These are phyloP conservation scores for Drosophila suboccidentalis DNA, from an alignment of 2,888 invertebrate genomes.

Conservation along the genomic window DNA sequence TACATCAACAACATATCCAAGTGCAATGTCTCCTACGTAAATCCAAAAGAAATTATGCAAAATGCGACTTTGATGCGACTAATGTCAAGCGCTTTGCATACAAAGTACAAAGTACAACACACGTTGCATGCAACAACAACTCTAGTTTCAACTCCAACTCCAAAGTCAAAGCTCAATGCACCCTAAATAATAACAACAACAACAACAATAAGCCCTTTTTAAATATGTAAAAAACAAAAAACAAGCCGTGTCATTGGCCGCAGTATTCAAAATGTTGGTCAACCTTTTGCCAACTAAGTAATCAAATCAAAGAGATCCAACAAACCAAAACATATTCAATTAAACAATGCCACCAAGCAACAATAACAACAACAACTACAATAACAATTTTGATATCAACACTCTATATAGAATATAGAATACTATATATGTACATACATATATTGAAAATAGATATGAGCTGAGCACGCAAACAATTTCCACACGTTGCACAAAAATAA, in stretches of 20 bases:
- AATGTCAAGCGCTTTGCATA: constrained; percentile 71
- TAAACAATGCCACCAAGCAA: constrained; percentile 18
- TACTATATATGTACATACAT: constrained; percentile 8
- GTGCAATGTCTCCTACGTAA: constrained; percentile 61
- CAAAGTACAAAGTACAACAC: constrained; percentile 66
- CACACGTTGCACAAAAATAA: constrained; percentile 80
- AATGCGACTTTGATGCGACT: constrained; percentile 50
- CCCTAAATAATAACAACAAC: constrained; percentile 8
- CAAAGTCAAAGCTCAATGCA: constrained; percentile 69
- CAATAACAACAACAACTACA: constrained; percentile 4
- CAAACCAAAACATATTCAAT: constrained; percentile 35
- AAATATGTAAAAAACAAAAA: constrained; percentile 19
- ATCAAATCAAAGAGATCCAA: constrained; percentile 53
- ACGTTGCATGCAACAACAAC: constrained; percentile 18
- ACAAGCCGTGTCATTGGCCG: constrained; percentile 40
- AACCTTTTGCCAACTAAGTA: constrained; percentile 25
- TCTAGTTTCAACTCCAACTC: background rate
- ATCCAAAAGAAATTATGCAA: constrained; percentile 64
- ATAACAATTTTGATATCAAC: constrained; percentile 22
- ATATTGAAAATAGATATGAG: constrained; percentile 14
- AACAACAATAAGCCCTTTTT: constrained; percentile 23
- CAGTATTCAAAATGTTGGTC: constrained; percentile 43
- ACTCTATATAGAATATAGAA: constrained; percentile 25
- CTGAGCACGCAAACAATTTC: constrained; percentile 75
- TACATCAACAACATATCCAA: constrained; percentile 36